Percentiles rank a stretch among this genome's conserved stretches.
phyloP scores from a whole-genome alignment of 2,113 vertebrate genomes.

The Melanostigma gelatinosum region DNA sequence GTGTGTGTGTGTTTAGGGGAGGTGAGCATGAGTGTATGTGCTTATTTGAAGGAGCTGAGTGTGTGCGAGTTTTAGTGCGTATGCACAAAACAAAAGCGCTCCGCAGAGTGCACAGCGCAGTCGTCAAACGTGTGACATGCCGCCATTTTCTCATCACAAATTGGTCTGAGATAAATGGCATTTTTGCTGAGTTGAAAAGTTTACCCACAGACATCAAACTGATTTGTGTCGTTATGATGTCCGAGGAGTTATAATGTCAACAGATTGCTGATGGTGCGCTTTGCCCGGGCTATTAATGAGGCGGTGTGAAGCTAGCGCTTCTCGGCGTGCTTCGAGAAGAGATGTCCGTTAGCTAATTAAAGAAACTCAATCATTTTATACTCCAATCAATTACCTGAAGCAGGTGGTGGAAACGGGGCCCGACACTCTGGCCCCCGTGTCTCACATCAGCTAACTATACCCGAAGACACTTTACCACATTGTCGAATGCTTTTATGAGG shows the following conservation, averaged over 20 bases:
- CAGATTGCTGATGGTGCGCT: conserved; percentile 74
- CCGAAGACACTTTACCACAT: conserved; percentile 65
- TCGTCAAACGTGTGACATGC: conserved; percentile 49
- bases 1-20: conserved; percentile 34
- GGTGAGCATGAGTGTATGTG: conserved; percentile 37
- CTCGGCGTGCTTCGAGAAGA: conserved; percentile 51
- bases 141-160: conserved; percentile 66
- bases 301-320: conserved; percentile 38
- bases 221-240: conserved; percentile 76
- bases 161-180: conserved; percentile 63
- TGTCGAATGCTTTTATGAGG: conserved; percentile 59
- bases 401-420: conserved; percentile 65
- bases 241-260: conserved; percentile 65
- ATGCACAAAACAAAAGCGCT: conserved; percentile 60
- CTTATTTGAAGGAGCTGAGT: conserved; percentile 27
- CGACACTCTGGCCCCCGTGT: conserved; percentile 63
- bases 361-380: conserved; percentile 79
- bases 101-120: not conserved
- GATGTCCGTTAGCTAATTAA: conserved; percentile 82
- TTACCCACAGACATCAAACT: conserved; percentile 68
- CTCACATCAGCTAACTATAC: conserved; percentile 67
- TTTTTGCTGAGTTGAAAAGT: conserved; percentile 75
- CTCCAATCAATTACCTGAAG: conserved; percentile 81
- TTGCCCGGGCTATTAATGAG: conserved; percentile 58
- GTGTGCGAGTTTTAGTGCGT: conserved; percentile 1